Conservation (phyloP, 2,888 invertebrate species). For the Aspidiotus destructor region DNA sequence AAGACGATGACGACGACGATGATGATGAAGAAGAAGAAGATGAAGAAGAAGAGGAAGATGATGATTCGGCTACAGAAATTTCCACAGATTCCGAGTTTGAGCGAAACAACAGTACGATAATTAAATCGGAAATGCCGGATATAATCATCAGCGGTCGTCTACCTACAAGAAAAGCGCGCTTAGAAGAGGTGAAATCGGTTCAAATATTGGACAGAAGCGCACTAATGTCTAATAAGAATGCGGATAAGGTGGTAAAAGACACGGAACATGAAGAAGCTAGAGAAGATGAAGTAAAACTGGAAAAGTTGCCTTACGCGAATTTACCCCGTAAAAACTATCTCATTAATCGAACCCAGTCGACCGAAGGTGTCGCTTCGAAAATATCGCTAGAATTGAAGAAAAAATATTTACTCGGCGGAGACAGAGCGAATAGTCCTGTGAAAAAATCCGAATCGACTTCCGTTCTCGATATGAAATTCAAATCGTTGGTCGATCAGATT, state of each 20-base stretch:
- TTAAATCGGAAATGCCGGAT: constrained; percentile 64
- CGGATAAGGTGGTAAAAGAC: not conserved
- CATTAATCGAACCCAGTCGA: constrained; percentile 71
- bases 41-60: constrained; percentile 52
- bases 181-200: constrained; percentile 26
- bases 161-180: constrained; percentile 18
- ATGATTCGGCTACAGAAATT: constrained; percentile 82
- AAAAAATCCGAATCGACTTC: constrained; percentile 75
- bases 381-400: constrained; percentile 78
- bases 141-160: constrained; percentile 58
- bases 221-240: constrained; percentile 3
- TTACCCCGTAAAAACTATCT: constrained; percentile 62
- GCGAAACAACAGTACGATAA: constrained; percentile 59
- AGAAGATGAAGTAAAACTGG: constrained; percentile 34
- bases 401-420: constrained; percentile 66
- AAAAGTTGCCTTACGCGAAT: constrained; percentile 45
- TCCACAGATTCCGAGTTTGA: constrained; percentile 89
- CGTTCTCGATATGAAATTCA: constrained; percentile 71
- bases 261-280: not conserved
- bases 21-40: constrained; percentile 27
- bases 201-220: constrained; percentile 25
- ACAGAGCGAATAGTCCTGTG: constrained; percentile 48
- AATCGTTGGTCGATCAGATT: constrained; percentile 73
- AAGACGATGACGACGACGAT: constrained; percentile 17
- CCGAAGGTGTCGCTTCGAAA: constrained; percentile 78